Evolutionary conservation across 64 coral and sea anemone species (phyloP).

Genomic region (Montipora efflorescens): DNA sequence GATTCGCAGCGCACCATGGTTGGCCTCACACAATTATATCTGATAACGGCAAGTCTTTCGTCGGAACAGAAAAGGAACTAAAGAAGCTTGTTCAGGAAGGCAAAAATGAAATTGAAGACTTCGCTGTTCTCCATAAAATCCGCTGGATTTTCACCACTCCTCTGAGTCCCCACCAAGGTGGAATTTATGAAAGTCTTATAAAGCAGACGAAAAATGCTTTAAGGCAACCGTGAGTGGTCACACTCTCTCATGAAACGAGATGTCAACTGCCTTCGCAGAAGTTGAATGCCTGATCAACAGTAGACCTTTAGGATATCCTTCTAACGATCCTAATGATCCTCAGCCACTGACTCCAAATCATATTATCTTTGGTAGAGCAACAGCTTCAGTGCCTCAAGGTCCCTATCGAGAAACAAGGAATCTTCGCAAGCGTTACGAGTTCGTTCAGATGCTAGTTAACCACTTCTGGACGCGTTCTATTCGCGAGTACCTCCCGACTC

Average conservation of each 20-base stretch:
- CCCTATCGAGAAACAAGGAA: background rate
- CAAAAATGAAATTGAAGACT: conserved; percentile 34
- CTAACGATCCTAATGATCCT: too few species aligned
- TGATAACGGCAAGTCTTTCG: conserved; percentile 43
- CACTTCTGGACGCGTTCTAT: too few species aligned
- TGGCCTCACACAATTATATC: conserved; percentile 25
- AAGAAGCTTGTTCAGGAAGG: conserved; percentile 20
- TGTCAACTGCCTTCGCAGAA: conserved; percentile 23
- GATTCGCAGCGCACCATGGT: conserved; percentile 15
- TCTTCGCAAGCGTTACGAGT: too few species aligned
- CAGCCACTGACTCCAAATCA: conserved; percentile 1
- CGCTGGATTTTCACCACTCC: conserved; percentile 43
- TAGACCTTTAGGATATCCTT: conserved; percentile 46
- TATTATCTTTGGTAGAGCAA: conserved; percentile 45
- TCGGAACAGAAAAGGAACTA: conserved; percentile 31
- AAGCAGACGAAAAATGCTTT: conserved; percentile 41
- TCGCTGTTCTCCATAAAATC: conserved; percentile 19
- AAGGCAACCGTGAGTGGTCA: conserved; percentile 11
- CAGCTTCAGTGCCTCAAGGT: background rate
- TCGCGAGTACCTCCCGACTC: too few species aligned
- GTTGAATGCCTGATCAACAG: conserved; percentile 1
- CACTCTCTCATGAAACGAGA: conserved; percentile 16
- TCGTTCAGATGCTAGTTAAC: too few species aligned
- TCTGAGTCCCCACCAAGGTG: conserved; percentile 51
- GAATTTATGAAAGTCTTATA: conserved; percentile 52